phyloP scores from a whole-genome alignment of 2,888 invertebrate species.

The Lingula anatina region DNA sequence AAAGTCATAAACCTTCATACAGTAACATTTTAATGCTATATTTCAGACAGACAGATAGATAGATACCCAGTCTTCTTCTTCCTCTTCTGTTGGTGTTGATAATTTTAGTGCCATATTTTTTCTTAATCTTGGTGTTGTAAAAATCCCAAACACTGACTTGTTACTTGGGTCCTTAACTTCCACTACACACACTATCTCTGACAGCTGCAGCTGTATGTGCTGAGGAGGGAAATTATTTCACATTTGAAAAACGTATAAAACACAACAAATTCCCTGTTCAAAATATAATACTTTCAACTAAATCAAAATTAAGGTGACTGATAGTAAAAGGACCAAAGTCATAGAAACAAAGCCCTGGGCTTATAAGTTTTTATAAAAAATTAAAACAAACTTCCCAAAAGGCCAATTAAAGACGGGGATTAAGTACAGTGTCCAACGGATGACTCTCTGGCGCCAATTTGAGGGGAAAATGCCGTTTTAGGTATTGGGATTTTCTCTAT shows the following conservation, averaged over 20 bases:
- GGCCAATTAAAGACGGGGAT: too few species aligned
- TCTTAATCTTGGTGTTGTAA: slow-evolving; percentile 62
- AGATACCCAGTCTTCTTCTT: slow-evolving; percentile 83
- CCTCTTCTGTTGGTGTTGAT: slow-evolving; percentile 75
- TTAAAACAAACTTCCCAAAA: too few species aligned
- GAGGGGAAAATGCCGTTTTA: too few species aligned
- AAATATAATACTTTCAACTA: background rate
- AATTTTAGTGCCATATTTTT: slow-evolving; percentile 62
- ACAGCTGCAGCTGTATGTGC: slow-evolving; percentile 15
- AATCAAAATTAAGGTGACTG: background rate
- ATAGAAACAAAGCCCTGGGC: too few species aligned
- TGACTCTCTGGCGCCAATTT: too few species aligned
- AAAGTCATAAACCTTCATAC: too few species aligned
- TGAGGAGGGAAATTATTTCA: slow-evolving; percentile 3
- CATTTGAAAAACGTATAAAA: background rate
- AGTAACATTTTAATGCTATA: too few species aligned
- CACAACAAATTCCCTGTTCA: background rate
- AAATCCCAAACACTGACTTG: slow-evolving; percentile 66
- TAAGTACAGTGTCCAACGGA: too few species aligned
- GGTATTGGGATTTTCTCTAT: too few species aligned
- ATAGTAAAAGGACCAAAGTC: too few species aligned
- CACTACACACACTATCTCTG: slow-evolving; percentile 17
- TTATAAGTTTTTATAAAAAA: too few species aligned
- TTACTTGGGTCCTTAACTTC: slow-evolving; percentile 9
- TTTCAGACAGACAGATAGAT: too few species aligned